Conservation (phyloP, 2,113 vertebrate species). For the Paracyprichromis sp. region DNA sequence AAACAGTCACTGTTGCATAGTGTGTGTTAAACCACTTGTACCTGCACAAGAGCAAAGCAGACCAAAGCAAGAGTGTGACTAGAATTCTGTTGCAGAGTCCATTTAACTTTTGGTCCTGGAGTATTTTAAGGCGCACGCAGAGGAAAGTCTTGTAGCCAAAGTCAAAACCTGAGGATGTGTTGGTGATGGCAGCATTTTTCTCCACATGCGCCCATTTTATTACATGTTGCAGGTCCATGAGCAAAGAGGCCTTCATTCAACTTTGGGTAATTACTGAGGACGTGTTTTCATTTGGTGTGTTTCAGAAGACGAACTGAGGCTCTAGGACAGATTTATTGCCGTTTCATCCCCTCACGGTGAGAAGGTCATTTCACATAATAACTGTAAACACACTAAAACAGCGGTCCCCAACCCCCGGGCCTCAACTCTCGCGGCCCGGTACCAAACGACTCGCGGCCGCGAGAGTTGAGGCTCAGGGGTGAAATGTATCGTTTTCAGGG, state of each 20-base stretch:
- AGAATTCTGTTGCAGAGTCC: background rate
- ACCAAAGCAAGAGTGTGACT: background rate
- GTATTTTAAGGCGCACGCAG: background rate
- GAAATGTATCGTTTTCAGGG: too few relatives aligned
- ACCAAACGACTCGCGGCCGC: too few relatives aligned
- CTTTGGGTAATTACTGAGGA: background rate
- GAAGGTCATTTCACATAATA: background rate
- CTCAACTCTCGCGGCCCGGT: too few relatives aligned
- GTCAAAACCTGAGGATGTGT: slow-evolving; percentile 21
- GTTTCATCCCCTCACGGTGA: background rate
- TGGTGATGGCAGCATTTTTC: background rate
- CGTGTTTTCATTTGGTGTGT: background rate
- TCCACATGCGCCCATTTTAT: background rate
- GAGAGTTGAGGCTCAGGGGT: too few relatives aligned
- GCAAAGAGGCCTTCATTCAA: background rate
- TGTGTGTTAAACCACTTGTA: background rate
- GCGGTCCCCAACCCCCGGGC: too few relatives aligned
- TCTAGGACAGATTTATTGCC: background rate
- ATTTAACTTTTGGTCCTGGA: slow-evolving; percentile 37
- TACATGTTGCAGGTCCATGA: background rate
- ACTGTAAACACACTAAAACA: background rate
- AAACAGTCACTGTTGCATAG: background rate
- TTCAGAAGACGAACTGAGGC: background rate
- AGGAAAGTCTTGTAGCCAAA: background rate
- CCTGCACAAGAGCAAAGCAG: background rate